Conservation (phyloP, 2,797 vertebrate species). For the Nasua narica region DNA sequence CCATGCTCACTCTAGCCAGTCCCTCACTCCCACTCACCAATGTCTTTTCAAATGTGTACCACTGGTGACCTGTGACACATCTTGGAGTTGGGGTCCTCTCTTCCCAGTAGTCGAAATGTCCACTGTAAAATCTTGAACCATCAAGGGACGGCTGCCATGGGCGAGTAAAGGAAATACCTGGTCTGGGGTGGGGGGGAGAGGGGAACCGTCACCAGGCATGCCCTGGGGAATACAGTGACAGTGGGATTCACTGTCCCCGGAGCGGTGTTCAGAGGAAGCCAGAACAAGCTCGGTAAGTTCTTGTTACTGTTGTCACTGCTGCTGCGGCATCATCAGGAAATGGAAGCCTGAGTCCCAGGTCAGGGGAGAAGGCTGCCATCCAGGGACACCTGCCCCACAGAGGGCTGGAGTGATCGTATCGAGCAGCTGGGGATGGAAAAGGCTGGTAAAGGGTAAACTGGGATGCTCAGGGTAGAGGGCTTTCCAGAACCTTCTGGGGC, state of each 20-base stretch:
- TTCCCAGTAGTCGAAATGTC: background rate
- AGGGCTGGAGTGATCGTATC: background rate
- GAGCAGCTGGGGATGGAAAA: background rate
- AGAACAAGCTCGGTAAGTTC: background rate
- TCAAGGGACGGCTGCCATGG: background rate
- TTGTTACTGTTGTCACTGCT: background rate
- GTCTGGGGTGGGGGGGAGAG: too few species aligned
- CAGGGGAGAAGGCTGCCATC: background rate
- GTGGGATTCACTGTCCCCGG: background rate
- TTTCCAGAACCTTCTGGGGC: conserved; percentile 1
- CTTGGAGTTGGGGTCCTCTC: background rate
- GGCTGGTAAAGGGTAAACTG: background rate
- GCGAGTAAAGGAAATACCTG: background rate
- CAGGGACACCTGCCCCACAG: background rate
- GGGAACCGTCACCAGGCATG: background rate
- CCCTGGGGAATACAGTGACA: background rate
- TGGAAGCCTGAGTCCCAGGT: background rate
- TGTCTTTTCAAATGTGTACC: background rate
- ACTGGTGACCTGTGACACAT: background rate
- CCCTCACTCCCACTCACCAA: background rate
- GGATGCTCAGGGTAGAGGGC: background rate
- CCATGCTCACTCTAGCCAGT: background rate
- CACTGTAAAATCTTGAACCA: background rate
- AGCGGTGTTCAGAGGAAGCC: background rate
- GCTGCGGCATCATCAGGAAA: background rate